Conservation (phyloP, 1,140 invertebrate genomes). For the Cryptotermes secundus region DNA sequence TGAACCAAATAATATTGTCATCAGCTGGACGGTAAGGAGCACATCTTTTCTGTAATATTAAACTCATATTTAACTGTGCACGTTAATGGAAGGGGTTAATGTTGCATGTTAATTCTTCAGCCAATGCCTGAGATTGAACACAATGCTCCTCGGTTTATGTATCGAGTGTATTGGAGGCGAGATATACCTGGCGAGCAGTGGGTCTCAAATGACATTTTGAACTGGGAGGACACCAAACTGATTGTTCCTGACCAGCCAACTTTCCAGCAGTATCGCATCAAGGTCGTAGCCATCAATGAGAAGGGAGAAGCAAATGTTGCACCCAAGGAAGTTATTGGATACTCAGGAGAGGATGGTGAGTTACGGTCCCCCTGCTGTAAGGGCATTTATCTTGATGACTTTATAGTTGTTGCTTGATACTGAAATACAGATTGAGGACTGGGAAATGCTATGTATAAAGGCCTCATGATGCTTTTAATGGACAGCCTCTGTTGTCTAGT, state of each 20-base stretch:
- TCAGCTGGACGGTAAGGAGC: slow-evolving; percentile 84
- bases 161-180: slow-evolving; percentile 83
- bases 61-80: too few relatives aligned
- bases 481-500: too few relatives aligned
- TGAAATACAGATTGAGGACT: background rate
- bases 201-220: slow-evolving; percentile 68
- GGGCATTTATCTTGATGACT: background rate
- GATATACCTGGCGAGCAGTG: slow-evolving; percentile 75
- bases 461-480: too few relatives aligned
- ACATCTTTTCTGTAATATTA: too few relatives aligned
- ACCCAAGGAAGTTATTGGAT: slow-evolving; percentile 81
- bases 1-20: slow-evolving; percentile 85
- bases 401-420: background rate
- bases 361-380: slow-evolving; percentile 21
- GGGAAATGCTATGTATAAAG: too few relatives aligned
- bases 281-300: slow-evolving; percentile 89
- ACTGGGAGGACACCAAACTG: slow-evolving; percentile 70
- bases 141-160: slow-evolving; percentile 91
- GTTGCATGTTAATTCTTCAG: slow-evolving; percentile 46
- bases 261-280: slow-evolving; percentile 87
- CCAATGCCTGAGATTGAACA: slow-evolving; percentile 96
- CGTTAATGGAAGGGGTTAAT: background rate
- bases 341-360: slow-evolving; percentile 89
- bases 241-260: slow-evolving; percentile 83
- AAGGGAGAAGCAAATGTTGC: slow-evolving; percentile 83